Base-by-base conservation (phyloP, 2,888 invertebrate species). In the Teinopalpus imperialis region DNA sequence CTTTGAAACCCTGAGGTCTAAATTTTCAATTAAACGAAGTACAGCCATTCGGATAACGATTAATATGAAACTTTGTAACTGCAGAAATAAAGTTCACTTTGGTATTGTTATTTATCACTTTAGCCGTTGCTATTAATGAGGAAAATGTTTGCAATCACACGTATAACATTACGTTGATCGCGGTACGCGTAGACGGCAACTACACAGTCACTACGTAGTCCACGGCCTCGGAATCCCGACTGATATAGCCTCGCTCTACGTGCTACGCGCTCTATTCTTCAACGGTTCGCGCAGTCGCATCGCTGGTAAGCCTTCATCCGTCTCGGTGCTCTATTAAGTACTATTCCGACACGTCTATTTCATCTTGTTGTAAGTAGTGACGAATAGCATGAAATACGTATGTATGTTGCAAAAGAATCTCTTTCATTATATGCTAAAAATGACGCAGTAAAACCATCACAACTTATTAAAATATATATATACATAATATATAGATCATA, bases 261-360 rank as follows among this genome's bases (percentile, higher is more conserved):
- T 43, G 62, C 66, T 69, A 72, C 70, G 66, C 56, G 64, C 69
- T 70, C 62, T 72, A 65, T 61, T 61, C 66, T 57, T 50, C 45
- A 41, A 59, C 63, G 54, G 53, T 62, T 67, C 81, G 85, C 87
- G 87, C 86, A 85, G 83, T 61, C 86, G 86, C 86, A 70, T 64
- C 56, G 43, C 51, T 58, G 43, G 47, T 52, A 57, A 52, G 49
- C 53, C 44, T 48, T 51, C 54, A 53, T 56, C 51, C 53, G 51
- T 54, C 56, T 61, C 50, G 40, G 52, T 51, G 52, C 47, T 57
- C 49, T 49, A 52, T 57, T 56, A 56, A 53, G 43, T 40, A 43
- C 40, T 42, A 45, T 45, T 40, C 47, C 35, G 49, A 50, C 48
- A 50, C 48, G 42, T 46, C 46, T 30, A 46, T 35, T 45, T 39